These are phyloP conservation scores for Opisthograptis luteolata DNA, from an alignment of 2,888 invertebrate genomes.

Conservation along the genomic window DNA sequence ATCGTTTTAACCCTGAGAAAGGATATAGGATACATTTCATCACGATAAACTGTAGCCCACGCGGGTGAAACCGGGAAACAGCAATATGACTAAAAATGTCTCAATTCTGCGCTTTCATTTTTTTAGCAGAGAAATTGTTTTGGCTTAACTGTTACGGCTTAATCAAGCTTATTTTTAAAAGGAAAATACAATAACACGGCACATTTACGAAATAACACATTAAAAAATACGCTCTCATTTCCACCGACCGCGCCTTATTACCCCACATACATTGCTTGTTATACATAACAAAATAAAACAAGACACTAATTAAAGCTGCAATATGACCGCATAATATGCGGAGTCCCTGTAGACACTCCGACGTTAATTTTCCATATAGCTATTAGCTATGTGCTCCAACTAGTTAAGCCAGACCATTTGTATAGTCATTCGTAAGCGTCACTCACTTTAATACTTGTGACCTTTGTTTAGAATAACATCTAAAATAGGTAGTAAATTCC, in stretches of 20 bases:
- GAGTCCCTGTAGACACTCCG: slow-evolving; percentile 42
- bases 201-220: neutral
- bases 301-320: slow-evolving; percentile 59
- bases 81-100: too few species aligned
- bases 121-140: neutral
- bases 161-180: too few species aligned
- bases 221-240: neutral
- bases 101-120: neutral
- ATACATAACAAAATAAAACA: slow-evolving; percentile 22
- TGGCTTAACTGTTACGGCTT: too few species aligned
- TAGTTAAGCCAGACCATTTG: slow-evolving; percentile 33
- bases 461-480: neutral
- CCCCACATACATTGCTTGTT: slow-evolving; percentile 18
- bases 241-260: slow-evolving; percentile 5
- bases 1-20: too few species aligned
- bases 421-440: slow-evolving; percentile 41
- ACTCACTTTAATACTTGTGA: slow-evolving; percentile 19
- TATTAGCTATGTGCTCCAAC: slow-evolving; percentile 37
- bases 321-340: slow-evolving; percentile 45
- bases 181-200: neutral
- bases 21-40: too few species aligned
- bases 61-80: too few species aligned
- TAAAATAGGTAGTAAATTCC: neutral
- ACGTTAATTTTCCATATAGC: slow-evolving; percentile 50
- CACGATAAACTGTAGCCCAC: too few species aligned